These are phyloP conservation scores for Phaetusa simplex DNA, from an alignment of 2,113 vertebrate genomes.

Conservation along the genomic window DNA sequence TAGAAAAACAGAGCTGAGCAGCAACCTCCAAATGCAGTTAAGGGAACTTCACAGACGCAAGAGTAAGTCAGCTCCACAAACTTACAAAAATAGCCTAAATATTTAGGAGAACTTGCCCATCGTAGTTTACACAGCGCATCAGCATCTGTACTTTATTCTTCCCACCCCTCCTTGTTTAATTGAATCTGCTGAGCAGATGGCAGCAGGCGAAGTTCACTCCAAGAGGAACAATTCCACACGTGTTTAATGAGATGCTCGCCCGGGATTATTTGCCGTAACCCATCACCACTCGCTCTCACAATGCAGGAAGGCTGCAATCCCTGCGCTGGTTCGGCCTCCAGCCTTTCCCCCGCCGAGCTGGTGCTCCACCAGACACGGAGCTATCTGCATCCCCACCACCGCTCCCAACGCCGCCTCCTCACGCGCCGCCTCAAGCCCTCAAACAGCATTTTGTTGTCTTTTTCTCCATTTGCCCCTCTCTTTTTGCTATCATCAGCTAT, in stretches of 20 bases:
- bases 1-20: not conserved
- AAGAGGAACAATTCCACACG: not conserved
- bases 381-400: not conserved
- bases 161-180: not conserved
- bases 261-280: not conserved
- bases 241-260: conserved; percentile 30
- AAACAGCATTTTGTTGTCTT: not conserved
- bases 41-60: not conserved
- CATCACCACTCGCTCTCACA: not conserved
- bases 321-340: not conserved
- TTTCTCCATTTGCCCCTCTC: not conserved
- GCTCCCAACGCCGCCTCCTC: not conserved
- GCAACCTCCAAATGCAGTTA: not conserved
- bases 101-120: not conserved
- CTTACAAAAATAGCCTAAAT: not conserved
- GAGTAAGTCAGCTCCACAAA: not conserved
- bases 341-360: not conserved
- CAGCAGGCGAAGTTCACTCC: conserved; percentile 15
- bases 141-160: not conserved
- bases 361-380: not conserved
- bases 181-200: conserved; percentile 58
- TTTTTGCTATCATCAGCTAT: not conserved
- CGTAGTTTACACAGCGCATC: not conserved
- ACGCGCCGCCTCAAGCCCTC: fast-evolving
- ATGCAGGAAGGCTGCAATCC: fast-evolving